Evolutionary conservation across 2,888 invertebrate genomes (phyloP).

Genomic region (Caenorhabditis afra): DNA sequence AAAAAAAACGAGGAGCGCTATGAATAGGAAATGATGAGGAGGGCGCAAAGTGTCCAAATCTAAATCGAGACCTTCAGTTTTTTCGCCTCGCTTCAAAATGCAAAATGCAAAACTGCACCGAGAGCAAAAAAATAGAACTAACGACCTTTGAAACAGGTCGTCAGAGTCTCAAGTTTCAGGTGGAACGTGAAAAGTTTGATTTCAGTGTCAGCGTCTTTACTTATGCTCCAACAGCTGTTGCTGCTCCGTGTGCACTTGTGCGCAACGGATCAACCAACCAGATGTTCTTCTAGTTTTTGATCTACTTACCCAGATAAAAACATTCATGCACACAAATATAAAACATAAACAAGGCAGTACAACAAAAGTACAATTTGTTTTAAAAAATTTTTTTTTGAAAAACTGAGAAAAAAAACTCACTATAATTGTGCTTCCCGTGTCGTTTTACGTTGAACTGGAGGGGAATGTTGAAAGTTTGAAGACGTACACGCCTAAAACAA

Average conservation of each 20-base stretch:
- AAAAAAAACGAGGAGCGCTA: conserved; percentile 40
- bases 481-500: not conserved
- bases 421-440: no score
- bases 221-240: conserved; percentile 24
- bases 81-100: no score
- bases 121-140: conserved; percentile 2
- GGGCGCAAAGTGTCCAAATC: conserved; percentile 2
- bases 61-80: conserved; percentile 18
- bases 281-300: not conserved
- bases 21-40: conserved; percentile 51
- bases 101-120: not conserved
- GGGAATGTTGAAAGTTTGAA: no score
- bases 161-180: conserved; percentile 29
- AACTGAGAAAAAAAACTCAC: no score
- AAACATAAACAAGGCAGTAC: no score
- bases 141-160: conserved; percentile 21
- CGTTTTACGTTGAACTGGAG: no score
- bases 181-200: no score
- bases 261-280: not conserved
- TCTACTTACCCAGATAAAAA: not conserved
- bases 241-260: conserved; percentile 19
- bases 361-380: no score
- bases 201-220: conserved; percentile 15
- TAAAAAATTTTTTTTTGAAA: no score
- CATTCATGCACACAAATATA: no score